Evolutionary conservation across 2,888 invertebrate species (phyloP).

Genomic region (Oeneis ivallda): DNA sequence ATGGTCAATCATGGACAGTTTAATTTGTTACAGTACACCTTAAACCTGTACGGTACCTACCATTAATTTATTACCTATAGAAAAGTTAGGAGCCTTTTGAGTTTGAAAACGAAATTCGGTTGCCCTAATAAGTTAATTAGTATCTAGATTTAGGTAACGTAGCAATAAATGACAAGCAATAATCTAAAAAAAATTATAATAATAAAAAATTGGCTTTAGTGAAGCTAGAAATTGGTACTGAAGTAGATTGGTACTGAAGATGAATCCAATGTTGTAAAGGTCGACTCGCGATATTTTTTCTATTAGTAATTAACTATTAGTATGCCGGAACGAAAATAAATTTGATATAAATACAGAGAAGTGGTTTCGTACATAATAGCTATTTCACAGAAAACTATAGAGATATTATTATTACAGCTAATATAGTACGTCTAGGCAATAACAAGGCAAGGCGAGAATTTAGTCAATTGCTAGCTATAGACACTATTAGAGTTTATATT

Average conservation of each 20-base stretch:
- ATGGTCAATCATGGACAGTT: conserved; percentile 27
- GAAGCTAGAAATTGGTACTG: conserved; percentile 78
- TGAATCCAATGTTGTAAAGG: conserved; percentile 63
- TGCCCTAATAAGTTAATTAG: conserved; percentile 39
- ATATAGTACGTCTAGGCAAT: conserved; percentile 73
- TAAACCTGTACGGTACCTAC: conserved; percentile 5
- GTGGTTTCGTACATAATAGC: conserved; percentile 72
- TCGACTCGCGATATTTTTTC: conserved; percentile 74
- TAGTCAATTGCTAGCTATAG: conserved; percentile 82
- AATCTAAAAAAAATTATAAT: conserved; percentile 56
- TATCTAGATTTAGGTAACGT: conserved; percentile 66
- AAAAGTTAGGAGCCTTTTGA: conserved; percentile 21
- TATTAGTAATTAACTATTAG: conserved; percentile 55
- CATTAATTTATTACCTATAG: conserved; percentile 20
- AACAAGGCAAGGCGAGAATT: conserved; percentile 52
- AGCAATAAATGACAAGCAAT: conserved; percentile 79
- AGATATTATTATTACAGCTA: conserved; percentile 59
- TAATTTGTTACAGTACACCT: conserved; percentile 5
- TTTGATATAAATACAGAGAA: conserved; percentile 51
- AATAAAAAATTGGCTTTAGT: conserved; percentile 65
- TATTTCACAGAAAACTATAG: conserved; percentile 67
- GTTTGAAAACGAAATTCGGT: conserved; percentile 28
- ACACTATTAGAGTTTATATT: conserved; percentile 64
- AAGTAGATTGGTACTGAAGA: conserved; percentile 76
- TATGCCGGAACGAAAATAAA: conserved; percentile 61